phyloP scores from a whole-genome alignment of 2,888 invertebrate genomes.

The Netelia inedita region DNA sequence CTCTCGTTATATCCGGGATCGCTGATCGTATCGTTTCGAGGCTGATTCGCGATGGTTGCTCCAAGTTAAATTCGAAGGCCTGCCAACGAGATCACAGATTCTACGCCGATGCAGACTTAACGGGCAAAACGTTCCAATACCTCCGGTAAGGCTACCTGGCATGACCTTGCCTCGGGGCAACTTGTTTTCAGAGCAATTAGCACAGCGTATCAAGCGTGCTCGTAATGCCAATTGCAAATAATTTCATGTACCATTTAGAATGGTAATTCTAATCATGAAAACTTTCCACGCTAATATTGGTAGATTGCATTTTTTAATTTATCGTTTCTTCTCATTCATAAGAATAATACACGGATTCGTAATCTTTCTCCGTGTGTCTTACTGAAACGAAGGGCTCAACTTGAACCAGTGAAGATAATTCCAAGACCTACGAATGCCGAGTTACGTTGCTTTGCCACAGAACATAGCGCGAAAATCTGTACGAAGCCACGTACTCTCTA shows the following conservation, averaged over 20 bases:
- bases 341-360: background rate
- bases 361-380: no score
- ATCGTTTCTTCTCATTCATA: background rate
- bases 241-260: constrained; percentile 31
- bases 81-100: constrained; percentile 43
- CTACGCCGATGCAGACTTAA: constrained; percentile 20
- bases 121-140: constrained; percentile 49
- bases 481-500: constrained; percentile 31
- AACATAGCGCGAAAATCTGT: background rate
- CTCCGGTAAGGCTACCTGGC: constrained; percentile 50
- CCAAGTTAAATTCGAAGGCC: constrained; percentile 66
- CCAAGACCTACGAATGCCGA: background rate
- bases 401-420: background rate
- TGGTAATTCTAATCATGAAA: constrained; percentile 2
- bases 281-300: background rate
- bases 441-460: background rate
- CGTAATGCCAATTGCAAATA: constrained; percentile 57
- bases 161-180: constrained; percentile 64
- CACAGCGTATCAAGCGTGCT: constrained; percentile 50
- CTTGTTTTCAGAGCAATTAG: constrained; percentile 61
- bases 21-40: constrained; percentile 48
- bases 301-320: background rate
- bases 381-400: no score
- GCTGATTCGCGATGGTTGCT: constrained; percentile 24
- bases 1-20: constrained; percentile 60